Evolutionary conservation across 23 tunicate species (phyloP), one percentile per base, ranked within the genome.

Genomic region (Botrylloides violaceus): DNA sequence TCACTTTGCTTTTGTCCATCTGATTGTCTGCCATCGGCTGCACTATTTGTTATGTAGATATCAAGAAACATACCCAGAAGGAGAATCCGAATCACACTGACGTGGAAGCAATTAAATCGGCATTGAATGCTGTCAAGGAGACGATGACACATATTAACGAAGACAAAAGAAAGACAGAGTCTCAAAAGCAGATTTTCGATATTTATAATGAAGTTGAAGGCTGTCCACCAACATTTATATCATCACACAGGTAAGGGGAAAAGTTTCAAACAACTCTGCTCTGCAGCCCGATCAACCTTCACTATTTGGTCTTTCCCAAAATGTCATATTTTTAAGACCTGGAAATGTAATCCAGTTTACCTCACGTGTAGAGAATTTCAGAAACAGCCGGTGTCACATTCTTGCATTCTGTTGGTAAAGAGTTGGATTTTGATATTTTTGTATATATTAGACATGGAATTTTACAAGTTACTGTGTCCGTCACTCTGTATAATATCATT

Each of bases 61-160:
- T 90, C 5, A 90, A 83, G 66, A 90, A 90, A 29, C 97, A 90
- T 76, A 90, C 97, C 0, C 89, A 90, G 37, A 33, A 77, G 33
- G 90, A 83, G 62, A 79, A 83, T 63, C n/a, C 73, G 4, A 28
- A 60, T 21, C 97, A 90, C 75, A 81, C 81, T 20, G 97, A 90
- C 64, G 79, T 90, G 15, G 23, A 32, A 6, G 62, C 57, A 0
- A 83, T 90, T 36, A 70, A 83, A 25, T n/a, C 79, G 5, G 77
- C 92, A 5, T 29, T 90, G 53, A 78, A 90, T 53, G 85, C 85
- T 23, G 79, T 83, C 32, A 90, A 90, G 59, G 85, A 78, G 35
- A 88, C 83, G 68, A 90, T 80, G 90, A 80, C 85, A 6, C 81
- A 90, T 48, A 90, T 90, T 32, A 90, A 90, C 50, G 97, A 90